These are phyloP conservation scores for Aphelinus atriplicis DNA, from an alignment of 1,140 invertebrate genomes.

Conservation along the genomic window DNA sequence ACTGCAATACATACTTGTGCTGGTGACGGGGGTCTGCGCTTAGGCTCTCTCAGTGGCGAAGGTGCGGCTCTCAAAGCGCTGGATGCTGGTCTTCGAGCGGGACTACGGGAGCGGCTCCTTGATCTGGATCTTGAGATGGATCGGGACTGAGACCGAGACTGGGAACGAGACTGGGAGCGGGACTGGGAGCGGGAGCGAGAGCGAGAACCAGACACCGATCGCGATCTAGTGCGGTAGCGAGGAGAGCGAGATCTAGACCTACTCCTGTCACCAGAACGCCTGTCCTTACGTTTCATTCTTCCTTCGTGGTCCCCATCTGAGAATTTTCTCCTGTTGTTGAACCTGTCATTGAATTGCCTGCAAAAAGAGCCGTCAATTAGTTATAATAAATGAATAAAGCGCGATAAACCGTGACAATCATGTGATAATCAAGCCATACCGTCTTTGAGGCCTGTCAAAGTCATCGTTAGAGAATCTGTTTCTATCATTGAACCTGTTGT, in stretches of 20 bases:
- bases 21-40: conserved; percentile 31
- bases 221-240: conserved; percentile 20
- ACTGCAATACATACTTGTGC: too few species aligned
- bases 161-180: neutral
- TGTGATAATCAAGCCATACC: neutral
- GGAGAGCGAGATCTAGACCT: conserved; percentile 26
- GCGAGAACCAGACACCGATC: conserved; percentile 14
- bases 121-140: conserved; percentile 27
- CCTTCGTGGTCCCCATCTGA: neutral
- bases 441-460: conserved; percentile 21
- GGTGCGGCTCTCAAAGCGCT: too few species aligned
- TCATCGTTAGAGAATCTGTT: conserved; percentile 30
- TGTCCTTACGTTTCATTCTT: neutral
- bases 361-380: neutral
- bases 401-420: neutral
- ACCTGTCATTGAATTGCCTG: neutral
- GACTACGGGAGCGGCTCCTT: conserved; percentile 32
- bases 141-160: conserved; percentile 1
- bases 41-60: conserved; percentile 17
- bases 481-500: conserved; percentile 28
- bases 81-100: too few species aligned
- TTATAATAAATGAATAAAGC: neutral
- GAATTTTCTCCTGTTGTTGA: neutral
- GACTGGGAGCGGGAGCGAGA: conserved; percentile 2
- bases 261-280: conserved; percentile 2